Evolutionary conservation across 2,888 invertebrate genomes (phyloP).

Genomic region (Prosapia bicincta): DNA sequence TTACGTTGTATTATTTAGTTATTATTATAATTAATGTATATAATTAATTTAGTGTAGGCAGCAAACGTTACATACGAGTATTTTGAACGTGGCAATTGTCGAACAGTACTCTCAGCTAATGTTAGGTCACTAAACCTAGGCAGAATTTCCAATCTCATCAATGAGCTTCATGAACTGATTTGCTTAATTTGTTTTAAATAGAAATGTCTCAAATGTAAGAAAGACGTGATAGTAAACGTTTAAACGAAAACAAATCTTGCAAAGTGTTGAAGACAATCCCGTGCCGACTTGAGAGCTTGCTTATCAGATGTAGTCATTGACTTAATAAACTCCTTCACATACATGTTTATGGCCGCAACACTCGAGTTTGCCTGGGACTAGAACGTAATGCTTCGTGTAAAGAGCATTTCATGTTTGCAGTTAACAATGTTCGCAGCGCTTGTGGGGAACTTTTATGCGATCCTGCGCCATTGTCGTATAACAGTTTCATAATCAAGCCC

Average conservation of each 20-base stretch:
- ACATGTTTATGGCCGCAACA: neutral
- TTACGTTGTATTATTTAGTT: no score
- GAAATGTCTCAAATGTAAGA: no score
- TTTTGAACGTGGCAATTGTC: no score
- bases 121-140: no score
- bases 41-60: no score
- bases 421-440: neutral
- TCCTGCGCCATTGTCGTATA: neutral
- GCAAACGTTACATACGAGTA: no score
- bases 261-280: neutral
- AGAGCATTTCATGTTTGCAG: neutral
- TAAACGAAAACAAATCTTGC: neutral
- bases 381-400: neutral
- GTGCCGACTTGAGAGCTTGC: neutral
- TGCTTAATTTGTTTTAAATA: no score
- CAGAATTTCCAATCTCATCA: no score
- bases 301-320: neutral
- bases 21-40: no score
- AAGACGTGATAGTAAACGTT: neutral
- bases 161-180: no score
- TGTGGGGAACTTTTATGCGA: neutral
- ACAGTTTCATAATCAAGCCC: neutral
- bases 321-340: neutral
- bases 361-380: neutral
- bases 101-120: no score